Percentiles rank a stretch among this genome's conserved stretches.
Conservation (phyloP, 2,797 vertebrate species). For the Molossus molossus region DNA sequence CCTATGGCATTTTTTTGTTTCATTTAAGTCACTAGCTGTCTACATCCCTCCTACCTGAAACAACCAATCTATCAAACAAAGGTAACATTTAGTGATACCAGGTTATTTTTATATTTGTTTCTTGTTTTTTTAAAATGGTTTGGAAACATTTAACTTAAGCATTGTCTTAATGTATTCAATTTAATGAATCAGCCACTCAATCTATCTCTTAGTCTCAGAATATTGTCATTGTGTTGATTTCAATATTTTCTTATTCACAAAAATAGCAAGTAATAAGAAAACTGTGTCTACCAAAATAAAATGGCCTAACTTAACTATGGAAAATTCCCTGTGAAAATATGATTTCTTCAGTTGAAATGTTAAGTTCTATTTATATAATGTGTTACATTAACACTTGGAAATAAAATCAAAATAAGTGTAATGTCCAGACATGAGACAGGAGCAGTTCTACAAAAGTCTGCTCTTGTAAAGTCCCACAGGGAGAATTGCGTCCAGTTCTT, state of each 20-base stretch:
- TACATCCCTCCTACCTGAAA: background rate
- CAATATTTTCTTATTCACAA: background rate
- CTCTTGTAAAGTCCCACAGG: background rate
- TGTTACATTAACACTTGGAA: slow-evolving; percentile 9
- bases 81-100: background rate
- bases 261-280: slow-evolving; percentile 38
- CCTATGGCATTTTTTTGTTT: background rate
- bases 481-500: background rate
- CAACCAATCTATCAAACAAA: background rate
- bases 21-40: background rate
- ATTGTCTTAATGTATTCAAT: slow-evolving; percentile 32
- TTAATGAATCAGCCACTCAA: background rate
- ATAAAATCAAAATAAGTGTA: slow-evolving; percentile 48
- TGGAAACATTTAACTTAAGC: slow-evolving; percentile 53
- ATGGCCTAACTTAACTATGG: background rate
- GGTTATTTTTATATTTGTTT: background rate
- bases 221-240: slow-evolving; percentile 6
- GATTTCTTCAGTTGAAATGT: background rate
- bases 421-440: background rate
- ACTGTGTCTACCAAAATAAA: background rate
- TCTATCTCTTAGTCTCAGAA: background rate
- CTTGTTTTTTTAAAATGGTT: background rate
- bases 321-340: slow-evolving; percentile 51
- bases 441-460: background rate
- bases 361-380: slow-evolving; percentile 48